These are phyloP conservation scores for Paramisgurnus dabryanus DNA, from an alignment of 2,113 vertebrate species.

Conservation along the genomic window DNA sequence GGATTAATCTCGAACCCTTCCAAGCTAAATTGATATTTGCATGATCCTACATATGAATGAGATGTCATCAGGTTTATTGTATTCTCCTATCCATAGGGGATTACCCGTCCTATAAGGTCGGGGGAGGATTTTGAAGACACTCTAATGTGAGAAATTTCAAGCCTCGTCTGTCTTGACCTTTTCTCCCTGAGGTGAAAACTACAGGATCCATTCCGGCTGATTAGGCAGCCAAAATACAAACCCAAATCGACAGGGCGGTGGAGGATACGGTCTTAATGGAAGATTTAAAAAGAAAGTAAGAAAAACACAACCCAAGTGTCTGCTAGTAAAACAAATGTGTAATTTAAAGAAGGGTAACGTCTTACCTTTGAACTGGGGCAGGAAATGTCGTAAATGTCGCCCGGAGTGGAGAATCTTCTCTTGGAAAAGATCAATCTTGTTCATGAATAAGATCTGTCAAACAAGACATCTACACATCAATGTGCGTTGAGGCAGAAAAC, in stretches of 20 bases:
- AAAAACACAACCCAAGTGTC: not conserved
- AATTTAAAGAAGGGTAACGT: not conserved
- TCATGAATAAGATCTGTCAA: conserved; percentile 80
- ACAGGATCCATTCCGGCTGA: conserved; percentile 23
- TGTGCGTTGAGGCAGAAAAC: not conserved
- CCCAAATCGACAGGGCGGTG: not conserved
- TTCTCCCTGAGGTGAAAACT: conserved; percentile 23
- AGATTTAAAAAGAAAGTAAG: no score
- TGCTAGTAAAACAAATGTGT: not conserved
- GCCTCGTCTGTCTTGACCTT: conserved; percentile 21
- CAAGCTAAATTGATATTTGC: conserved; percentile 12
- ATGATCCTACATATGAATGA: not conserved
- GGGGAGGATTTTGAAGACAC: not conserved
- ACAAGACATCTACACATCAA: not conserved
- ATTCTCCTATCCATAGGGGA: not conserved
- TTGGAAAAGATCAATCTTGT: conserved; percentile 82
- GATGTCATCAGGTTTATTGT: not conserved
- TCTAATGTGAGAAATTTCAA: not conserved
- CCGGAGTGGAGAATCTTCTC: conserved; percentile 77
- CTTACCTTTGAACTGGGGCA: conserved; percentile 76
- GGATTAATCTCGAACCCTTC: not conserved
- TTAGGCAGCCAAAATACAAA: conserved; percentile 20
- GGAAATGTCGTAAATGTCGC: conserved; percentile 72
- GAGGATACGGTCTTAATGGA: not conserved
- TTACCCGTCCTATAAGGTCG: not conserved